Evolutionary conservation across 1,140 invertebrate species (phyloP), one percentile per base, ranked within the genome.

Genomic region (Myzus persicae): DNA sequence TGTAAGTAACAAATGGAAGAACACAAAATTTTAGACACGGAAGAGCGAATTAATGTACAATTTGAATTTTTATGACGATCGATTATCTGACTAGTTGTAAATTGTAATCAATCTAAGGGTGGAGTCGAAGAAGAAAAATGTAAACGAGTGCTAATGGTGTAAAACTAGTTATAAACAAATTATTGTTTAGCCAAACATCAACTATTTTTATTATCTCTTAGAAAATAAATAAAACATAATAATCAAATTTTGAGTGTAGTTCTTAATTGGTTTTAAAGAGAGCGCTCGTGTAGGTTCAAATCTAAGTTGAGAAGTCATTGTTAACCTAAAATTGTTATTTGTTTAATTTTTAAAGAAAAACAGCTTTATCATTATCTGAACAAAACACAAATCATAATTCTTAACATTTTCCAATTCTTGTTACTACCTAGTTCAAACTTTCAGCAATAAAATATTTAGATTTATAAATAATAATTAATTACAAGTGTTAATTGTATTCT

Each of bases 331-430:
- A 91, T 14, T 24, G 1, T 46, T 76, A 81, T 76, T 91, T 26
- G 54, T 76, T 24, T 48, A 6, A 36, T 67, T 59, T 76, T 67
- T 38, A 81, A 91, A 46, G 46, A 51, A 93, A 93, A 93, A 93
- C 36, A 82, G 91, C 91, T 93, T 85, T 93, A 93, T 93, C 91
- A 93, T 91, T 91, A 91, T 67, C 26, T 76, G 40, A 46, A 46
- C 14, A 87, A 48, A 22, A 88, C 22, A 44, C 31, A 46, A 46
- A 46, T 20, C 11, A 31, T n/a, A 48, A 46, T 22, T 82, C 2
- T 18, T 87, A 46, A 46, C n/a, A 26, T 84, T 42, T 7, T 7
- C 5, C 7, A 7, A 87, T n/a, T n/a, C 36, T 88, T 36, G 44
- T 48, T 88, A 5, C 3, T 5, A 0, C 6, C 6, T 5, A 44